phyloP scores from a whole-genome alignment of 2,888 invertebrate species.

The Tinea trinotella region DNA sequence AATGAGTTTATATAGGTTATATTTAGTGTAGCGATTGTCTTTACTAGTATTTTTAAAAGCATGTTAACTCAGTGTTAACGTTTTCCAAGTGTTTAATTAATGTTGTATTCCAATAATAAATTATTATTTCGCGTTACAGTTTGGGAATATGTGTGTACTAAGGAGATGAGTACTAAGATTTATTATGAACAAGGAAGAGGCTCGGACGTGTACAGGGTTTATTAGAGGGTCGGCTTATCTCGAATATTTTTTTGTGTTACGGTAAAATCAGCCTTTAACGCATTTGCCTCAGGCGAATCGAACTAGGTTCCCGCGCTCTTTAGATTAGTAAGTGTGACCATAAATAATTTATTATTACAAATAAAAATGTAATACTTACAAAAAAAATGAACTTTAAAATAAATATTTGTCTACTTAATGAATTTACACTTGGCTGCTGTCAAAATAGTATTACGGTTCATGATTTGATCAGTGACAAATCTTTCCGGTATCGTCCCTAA shows the following conservation, averaged over 20 bases:
- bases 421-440: neutral
- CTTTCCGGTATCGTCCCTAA: neutral
- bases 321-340: neutral
- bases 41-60: too few species aligned
- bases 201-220: slow-evolving; percentile 51
- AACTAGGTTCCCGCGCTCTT: slow-evolving; percentile 18
- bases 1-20: too few species aligned
- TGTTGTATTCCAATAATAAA: too few species aligned
- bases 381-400: too few species aligned
- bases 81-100: too few species aligned
- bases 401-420: too few species aligned
- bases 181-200: slow-evolving; percentile 65
- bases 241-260: slow-evolving; percentile 63
- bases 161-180: slow-evolving; percentile 62
- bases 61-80: too few species aligned
- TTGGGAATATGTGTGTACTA: slow-evolving; percentile 43
- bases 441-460: neutral
- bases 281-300: slow-evolving; percentile 19
- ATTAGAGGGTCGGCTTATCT: slow-evolving; percentile 70
- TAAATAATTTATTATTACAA: neutral
- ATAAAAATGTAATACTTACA: too few species aligned
- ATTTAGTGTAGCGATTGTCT: too few species aligned
- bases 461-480: neutral
- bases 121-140: too few species aligned
- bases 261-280: slow-evolving; percentile 45